phyloP scores from a whole-genome alignment of 1,140 invertebrate genomes.

The Portunus trituberculatus region DNA sequence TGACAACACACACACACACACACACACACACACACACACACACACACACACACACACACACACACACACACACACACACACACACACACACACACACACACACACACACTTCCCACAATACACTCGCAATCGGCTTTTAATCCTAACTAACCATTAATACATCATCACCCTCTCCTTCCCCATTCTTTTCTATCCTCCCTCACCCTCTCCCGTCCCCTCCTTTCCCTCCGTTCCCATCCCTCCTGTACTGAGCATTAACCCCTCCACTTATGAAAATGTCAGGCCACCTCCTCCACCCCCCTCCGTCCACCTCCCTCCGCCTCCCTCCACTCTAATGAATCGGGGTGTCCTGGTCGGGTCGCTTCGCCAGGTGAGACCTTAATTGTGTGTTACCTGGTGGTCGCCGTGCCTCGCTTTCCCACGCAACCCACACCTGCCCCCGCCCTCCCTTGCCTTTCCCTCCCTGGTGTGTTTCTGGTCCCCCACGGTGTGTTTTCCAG shows the following conservation, averaged over 20 bases:
- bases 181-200: background rate
- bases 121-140: background rate
- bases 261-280: conserved; percentile 2
- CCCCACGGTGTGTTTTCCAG: too few species aligned
- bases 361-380: background rate
- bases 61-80: conserved; percentile 38
- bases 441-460: background rate
- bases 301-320: background rate
- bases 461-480: too few species aligned
- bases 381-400: conserved; percentile 21
- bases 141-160: conserved; percentile 5
- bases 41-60: conserved; percentile 37
- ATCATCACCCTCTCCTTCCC: background rate
- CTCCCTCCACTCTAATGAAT: conserved; percentile 31
- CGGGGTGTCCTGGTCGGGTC: conserved; percentile 4
- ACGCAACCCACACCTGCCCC: background rate
- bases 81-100: conserved; percentile 46
- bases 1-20: conserved; percentile 35
- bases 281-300: background rate
- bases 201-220: too few species aligned
- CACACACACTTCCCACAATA: background rate
- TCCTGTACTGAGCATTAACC: background rate
- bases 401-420: conserved; percentile 3
- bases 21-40: conserved; percentile 41
- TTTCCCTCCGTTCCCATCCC: background rate